phyloP scores from a whole-genome alignment of 2,888 invertebrate species.

The Iphiclides podalirius region DNA sequence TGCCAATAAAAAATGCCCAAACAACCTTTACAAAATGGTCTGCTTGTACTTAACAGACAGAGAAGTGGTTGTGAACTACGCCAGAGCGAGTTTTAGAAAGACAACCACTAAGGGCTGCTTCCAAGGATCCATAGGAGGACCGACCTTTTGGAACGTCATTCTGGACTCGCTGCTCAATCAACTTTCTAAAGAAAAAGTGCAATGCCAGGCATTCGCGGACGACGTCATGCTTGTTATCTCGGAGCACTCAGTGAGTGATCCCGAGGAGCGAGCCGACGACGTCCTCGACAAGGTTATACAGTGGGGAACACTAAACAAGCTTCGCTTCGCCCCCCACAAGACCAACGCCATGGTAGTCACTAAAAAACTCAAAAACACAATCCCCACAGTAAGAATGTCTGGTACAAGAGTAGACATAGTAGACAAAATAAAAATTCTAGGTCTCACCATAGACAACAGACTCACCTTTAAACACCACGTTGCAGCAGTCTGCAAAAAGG shows the following conservation, averaged over 20 bases:
- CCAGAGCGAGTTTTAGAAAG: not conserved
- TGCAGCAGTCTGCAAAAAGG: not conserved
- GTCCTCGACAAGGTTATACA: not conserved
- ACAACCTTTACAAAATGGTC: too few species aligned
- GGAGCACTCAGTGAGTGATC: not conserved
- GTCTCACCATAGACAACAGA: constrained; percentile 16
- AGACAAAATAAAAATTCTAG: constrained; percentile 16
- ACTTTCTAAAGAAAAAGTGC: not conserved
- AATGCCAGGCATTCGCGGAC: too few species aligned
- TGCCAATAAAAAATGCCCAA: constrained; percentile 6
- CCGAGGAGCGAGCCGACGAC: not conserved
- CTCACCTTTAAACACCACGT: constrained; percentile 7
- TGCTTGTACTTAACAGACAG: not conserved
- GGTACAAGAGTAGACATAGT: not conserved
- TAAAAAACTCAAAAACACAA: constrained; percentile 16
- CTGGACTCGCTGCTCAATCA: constrained; percentile 21
- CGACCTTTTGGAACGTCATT: constrained; percentile 21
- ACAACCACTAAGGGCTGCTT: constrained; percentile 21
- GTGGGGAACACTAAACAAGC: constrained; percentile 23
- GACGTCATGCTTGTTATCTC: constrained; percentile 5
- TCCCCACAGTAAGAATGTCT: constrained; percentile 18
- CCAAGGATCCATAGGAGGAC: constrained; percentile 3
- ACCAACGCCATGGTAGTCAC: constrained; percentile 24
- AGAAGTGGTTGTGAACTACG: not conserved
- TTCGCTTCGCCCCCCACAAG: constrained; percentile 25